Evolutionary conservation across 2,113 vertebrate species (phyloP), one percentile per base, ranked within the genome.

Genomic region (Plestiodon gilberti): DNA sequence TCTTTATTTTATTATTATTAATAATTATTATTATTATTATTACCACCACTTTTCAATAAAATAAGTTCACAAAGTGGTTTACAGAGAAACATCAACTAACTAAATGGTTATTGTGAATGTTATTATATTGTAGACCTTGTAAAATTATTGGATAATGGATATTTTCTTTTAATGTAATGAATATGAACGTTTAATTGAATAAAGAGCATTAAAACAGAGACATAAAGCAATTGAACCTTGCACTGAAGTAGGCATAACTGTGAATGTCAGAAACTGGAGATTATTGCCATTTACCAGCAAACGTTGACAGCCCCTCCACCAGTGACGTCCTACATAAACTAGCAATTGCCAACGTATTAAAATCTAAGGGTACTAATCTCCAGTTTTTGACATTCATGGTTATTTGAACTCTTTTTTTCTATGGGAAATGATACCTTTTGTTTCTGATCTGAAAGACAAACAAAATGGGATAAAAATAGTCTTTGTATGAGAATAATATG

Each of bases 371-470:
- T 30, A 25, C 28, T 30, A 28, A 67, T 3, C 18, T 9, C 18
- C 35, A 25, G 71, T 74, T 74, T 74, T 23, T 43, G 35, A 74
- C 18, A 43, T 67, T 14, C 30, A 67, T 10, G 28, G 35, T 23
- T 69, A 18, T 23, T 18, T 14, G 5, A 20, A n/a, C 30, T 70
- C 43, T 67, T 81, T n/a, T 65, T 40, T 79, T 43, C 65, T 33
- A 17, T 13, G 59, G 62, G 30, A 15, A 28, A n/a, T 87, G 80
- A 86, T 87, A n/a, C 91, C 92, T 84, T 33, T 62, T 1, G 7
- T 67, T 43, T 80, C 82, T 55, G 40, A 17, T 86, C 40, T 88
- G 59, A 91, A 87, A 86, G 35, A 8, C 77, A 92, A 74, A 91
- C 83, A 76, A 79, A 93, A 74, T 43, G n/a, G 57, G 0, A 70